Evolutionary conservation across 2,113 vertebrate genomes (phyloP).

Genomic region (Osmerus mordax): DNA sequence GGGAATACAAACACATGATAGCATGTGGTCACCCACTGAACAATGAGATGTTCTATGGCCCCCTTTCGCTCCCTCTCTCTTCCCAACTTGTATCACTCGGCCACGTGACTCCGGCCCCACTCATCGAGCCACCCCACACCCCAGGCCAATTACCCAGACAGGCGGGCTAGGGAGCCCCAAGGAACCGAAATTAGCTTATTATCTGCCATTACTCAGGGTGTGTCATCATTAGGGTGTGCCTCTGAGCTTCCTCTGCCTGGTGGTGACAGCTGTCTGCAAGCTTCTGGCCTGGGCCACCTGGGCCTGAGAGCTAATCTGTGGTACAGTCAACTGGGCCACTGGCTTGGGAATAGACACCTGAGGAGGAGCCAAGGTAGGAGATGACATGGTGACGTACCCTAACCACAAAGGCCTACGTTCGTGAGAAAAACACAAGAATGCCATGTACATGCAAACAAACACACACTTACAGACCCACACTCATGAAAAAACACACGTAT

Average conservation of each 20-base stretch:
- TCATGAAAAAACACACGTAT: not conserved
- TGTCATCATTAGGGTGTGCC: not conserved
- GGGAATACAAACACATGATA: conserved; percentile 11
- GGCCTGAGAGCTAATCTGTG: not conserved
- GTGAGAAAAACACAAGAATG: not conserved
- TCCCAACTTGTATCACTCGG: not conserved
- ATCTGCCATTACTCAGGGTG: conserved; percentile 2
- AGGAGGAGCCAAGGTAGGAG: too few relatives aligned
- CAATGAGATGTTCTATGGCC: not conserved
- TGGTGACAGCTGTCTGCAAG: not conserved
- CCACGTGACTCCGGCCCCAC: not conserved
- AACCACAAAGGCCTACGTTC: not conserved
- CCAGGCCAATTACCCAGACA: not conserved
- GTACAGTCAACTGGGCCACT: not conserved
- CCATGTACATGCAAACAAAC: not conserved
- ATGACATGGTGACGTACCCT: not conserved
- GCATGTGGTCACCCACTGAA: conserved; percentile 5
- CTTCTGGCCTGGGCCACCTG: not conserved
- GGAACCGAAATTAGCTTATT: not conserved
- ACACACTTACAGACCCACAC: not conserved
- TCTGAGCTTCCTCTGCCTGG: not conserved
- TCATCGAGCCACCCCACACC: conserved; percentile 1
- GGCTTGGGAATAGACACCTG: too few relatives aligned
- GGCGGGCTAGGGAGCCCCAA: not conserved
- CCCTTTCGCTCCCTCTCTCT: not conserved